Base-by-base conservation (phyloP, 1,140 invertebrate genomes). In the Drosophila tropicalis region DNA sequence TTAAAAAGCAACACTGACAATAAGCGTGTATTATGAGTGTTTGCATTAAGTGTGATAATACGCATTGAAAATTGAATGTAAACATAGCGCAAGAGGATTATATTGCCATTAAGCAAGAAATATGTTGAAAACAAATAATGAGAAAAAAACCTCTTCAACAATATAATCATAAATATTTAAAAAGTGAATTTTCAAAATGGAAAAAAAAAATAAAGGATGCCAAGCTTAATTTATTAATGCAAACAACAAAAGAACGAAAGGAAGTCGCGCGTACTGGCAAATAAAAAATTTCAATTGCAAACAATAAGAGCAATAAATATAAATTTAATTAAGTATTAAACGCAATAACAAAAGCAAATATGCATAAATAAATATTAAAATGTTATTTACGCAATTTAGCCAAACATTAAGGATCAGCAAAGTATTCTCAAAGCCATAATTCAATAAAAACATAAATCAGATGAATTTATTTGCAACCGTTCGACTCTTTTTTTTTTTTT, bases 11-110 rank as follows among this genome's bases (percentile, higher is more conserved):
- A 57, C n/a, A 58, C 54, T 1, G 54, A n/a, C 17, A 22, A 51
- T 51, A 6, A 6, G 10, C 3, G 34, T 57, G 64, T 3, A 51
- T 51, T 51, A 51, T 54, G 39, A 44, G 51, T 29, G 39, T 58
- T 71, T 63, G 58, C 44, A 51, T 51, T 29, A 15, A 56, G 71
- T 62, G 67, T 55, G 39, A 64, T 73, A 66, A 77, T 40, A 69
- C 70, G 22, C 72, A 82, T 57, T 62, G 56, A 19, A 67, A 79
- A 87, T 87, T 76, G 70, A 86, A 82, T 66, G 75, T 66, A 86
- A 84, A 81, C 78, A 84, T 47, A 64, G 57, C 51, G 44, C 39
- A 66, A 41, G 13, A 62, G 72, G 71, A 72, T 76, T 74, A 74
- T 72, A 68, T 69, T 62, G 32, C 55, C 65, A 63, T 69, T 69